Conservation (phyloP, 2,888 invertebrate genomes). For the Magallana nippona region DNA sequence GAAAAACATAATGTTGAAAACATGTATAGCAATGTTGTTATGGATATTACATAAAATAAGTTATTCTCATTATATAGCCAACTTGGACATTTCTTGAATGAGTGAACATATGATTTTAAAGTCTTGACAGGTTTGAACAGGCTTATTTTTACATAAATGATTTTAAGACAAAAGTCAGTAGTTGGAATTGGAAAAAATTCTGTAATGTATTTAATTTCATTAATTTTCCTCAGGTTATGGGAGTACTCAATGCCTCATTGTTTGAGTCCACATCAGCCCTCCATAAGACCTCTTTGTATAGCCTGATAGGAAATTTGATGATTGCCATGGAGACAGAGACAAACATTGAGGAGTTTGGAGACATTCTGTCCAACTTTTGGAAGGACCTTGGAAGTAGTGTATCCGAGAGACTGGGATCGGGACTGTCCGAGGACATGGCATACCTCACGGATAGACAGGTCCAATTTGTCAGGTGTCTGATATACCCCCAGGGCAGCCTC, state of each 20-base stretch:
- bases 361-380: constrained; percentile 56
- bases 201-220: constrained; percentile 15
- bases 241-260: constrained; percentile 72
- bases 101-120: no score
- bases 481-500: constrained; percentile 53
- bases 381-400: constrained; percentile 53
- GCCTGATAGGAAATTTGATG: constrained; percentile 58
- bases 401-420: constrained; percentile 49
- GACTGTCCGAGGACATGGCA: constrained; percentile 6
- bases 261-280: constrained; percentile 65
- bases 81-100: no score
- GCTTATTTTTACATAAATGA: no score
- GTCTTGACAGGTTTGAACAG: no score
- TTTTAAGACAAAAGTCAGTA: no score
- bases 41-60: no score
- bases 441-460: constrained; percentile 55
- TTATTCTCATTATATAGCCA: no score
- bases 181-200: no score
- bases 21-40: no score
- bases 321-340: constrained; percentile 48
- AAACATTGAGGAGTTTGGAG: constrained; percentile 8
- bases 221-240: constrained; percentile 66
- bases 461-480: constrained; percentile 56
- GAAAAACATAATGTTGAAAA: no score
- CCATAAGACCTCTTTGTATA: constrained; percentile 67